These are phyloP conservation scores for Alligator sinensis DNA, from an alignment of 2,113 vertebrate genomes.

Conservation along the genomic window DNA sequence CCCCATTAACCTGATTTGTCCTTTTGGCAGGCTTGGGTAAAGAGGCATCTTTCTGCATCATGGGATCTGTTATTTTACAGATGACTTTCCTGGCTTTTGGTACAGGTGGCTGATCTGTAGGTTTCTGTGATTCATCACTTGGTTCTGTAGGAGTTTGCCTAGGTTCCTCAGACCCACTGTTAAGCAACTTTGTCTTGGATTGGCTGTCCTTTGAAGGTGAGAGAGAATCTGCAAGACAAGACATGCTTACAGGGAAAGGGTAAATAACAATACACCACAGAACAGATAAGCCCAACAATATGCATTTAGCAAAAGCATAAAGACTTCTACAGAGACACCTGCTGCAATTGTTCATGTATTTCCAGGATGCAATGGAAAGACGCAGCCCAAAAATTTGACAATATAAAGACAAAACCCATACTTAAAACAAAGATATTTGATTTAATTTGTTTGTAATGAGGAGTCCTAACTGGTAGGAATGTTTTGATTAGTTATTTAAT, in stretches of 20 bases:
- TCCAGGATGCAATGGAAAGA: background rate
- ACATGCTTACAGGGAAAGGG: background rate
- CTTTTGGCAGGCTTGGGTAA: conserved; percentile 41
- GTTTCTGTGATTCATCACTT: conserved; percentile 59
- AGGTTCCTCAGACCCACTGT: conserved; percentile 26
- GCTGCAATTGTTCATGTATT: background rate
- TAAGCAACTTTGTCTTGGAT: conserved; percentile 56
- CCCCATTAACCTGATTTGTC: conserved; percentile 31
- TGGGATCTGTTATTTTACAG: conserved; percentile 62
- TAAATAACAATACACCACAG: conserved; percentile 19
- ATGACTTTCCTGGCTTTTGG: conserved; percentile 90
- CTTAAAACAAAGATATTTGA: background rate
- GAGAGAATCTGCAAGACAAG: conserved; percentile 75
- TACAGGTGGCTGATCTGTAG: conserved; percentile 78
- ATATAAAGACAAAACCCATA: background rate
- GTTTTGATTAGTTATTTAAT: background rate
- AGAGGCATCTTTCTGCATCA: conserved; percentile 61
- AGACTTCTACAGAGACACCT: background rate
- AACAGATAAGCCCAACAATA: background rate
- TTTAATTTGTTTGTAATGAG: background rate
- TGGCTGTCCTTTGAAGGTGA: conserved; percentile 67
- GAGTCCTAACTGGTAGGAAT: background rate
- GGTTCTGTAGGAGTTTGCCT: conserved; percentile 28
- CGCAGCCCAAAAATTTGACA: background rate
- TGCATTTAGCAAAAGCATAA: background rate